phyloP scores from a whole-genome alignment of 2,113 vertebrate genomes.

The Notothenia rossii region DNA sequence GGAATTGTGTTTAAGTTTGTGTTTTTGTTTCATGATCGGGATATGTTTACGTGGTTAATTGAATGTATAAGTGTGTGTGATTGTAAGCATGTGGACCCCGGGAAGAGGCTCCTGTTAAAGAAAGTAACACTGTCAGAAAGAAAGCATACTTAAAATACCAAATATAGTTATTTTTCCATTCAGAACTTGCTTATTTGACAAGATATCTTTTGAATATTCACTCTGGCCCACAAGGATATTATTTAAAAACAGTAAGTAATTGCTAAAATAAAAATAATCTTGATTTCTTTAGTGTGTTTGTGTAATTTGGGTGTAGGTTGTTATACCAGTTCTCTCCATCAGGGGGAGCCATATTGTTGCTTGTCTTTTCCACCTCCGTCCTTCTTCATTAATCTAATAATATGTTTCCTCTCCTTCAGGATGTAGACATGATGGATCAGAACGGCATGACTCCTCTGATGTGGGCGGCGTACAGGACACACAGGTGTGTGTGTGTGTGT shows the following conservation, averaged over 20 bases:
- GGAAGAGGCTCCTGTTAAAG: too few relatives aligned
- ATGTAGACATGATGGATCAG: conserved; percentile 99
- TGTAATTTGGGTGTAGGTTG: background rate
- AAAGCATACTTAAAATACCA: background rate
- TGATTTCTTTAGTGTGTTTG: background rate
- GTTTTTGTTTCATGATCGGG: too few relatives aligned
- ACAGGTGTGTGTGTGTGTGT: conserved; percentile 86
- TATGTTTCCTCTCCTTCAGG: conserved; percentile 77
- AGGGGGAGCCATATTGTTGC: conserved; percentile 44
- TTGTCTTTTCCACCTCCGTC: background rate
- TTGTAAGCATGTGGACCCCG: too few relatives aligned
- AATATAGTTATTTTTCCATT: background rate
- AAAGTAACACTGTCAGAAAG: too few relatives aligned
- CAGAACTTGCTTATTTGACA: background rate
- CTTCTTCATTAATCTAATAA: too few relatives aligned
- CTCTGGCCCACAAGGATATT: background rate
- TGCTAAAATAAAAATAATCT: background rate
- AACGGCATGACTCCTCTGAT: conserved; percentile 99
- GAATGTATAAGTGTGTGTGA: too few relatives aligned
- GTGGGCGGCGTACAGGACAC: conserved; percentile 99
- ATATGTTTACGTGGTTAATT: too few relatives aligned
- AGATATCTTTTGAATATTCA: background rate
- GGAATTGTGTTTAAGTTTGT: too few relatives aligned
- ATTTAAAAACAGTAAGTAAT: background rate
- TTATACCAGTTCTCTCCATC: conserved; percentile 32